A percentile compares a stretch with the other conserved stretches of the same genome.
Evolutionary conservation across 1,140 invertebrate genomes (phyloP).

Genomic region (Danaus melanippus): DNA sequence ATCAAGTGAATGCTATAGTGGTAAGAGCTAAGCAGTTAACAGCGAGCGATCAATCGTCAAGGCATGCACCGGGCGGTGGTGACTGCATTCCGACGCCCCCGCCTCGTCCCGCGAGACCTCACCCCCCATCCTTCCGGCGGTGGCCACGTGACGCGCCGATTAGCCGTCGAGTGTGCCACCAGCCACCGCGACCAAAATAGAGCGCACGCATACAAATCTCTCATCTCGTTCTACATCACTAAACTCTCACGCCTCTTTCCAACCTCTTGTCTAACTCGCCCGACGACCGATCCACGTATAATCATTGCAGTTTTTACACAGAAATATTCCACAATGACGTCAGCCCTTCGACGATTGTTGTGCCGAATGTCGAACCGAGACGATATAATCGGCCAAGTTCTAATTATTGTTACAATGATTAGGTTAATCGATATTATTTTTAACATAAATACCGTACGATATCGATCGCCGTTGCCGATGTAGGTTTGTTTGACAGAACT

Average conservation of each 20-base stretch:
- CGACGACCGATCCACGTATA: constrained; percentile 28
- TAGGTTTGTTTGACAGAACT: constrained; percentile 34
- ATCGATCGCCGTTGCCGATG: constrained; percentile 21
- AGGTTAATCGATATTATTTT: too few species aligned
- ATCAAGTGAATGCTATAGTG: constrained; percentile 25
- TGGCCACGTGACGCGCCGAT: constrained; percentile 67
- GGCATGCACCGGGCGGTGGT: constrained; percentile 61
- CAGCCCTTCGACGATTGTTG: too few species aligned
- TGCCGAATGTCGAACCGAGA: too few species aligned
- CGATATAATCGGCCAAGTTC: too few species aligned
- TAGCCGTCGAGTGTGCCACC: constrained; percentile 65
- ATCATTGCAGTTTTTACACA: constrained; percentile 14
- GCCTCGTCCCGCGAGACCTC: constrained; percentile 49
- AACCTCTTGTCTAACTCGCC: constrained; percentile 37
- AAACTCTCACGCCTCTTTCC: constrained; percentile 51
- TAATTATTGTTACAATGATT: too few species aligned
- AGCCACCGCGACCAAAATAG: constrained; percentile 69
- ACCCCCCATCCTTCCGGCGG: constrained; percentile 64
- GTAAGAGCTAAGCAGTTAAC: constrained; percentile 37
- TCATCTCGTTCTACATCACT: constrained; percentile 56
- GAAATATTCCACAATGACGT: constrained; percentile 3
- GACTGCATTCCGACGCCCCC: constrained; percentile 66
- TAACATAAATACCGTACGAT: constrained; percentile 1
- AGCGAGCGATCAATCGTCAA: constrained; percentile 58
- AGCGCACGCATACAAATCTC: constrained; percentile 59